Evolutionary conservation across 2,888 invertebrate species (phyloP).

Genomic region (Cryptocephalus moraei): DNA sequence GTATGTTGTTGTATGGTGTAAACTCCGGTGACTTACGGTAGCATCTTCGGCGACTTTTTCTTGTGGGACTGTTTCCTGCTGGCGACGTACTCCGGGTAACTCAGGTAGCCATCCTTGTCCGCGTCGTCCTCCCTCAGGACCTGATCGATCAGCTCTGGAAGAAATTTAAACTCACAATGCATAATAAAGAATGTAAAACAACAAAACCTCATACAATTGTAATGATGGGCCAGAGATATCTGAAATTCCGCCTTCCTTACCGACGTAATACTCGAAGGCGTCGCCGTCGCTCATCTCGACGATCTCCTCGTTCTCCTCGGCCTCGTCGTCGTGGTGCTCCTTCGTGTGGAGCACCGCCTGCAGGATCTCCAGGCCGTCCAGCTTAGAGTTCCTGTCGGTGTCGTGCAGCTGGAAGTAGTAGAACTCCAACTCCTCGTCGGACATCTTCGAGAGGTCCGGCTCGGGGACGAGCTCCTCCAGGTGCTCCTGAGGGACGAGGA

Average conservation of each 20-base stretch:
- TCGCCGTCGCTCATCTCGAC: constrained; percentile 31
- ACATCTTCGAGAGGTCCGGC: constrained; percentile 58
- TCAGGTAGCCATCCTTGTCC: constrained; percentile 77
- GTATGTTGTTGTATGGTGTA: too few relatives aligned
- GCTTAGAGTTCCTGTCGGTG: constrained; percentile 75
- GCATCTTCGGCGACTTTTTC: too few relatives aligned
- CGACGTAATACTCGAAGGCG: constrained; percentile 39
- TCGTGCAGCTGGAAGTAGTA: constrained; percentile 83
- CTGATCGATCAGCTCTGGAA: constrained; percentile 73
- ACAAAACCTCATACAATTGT: too few relatives aligned
- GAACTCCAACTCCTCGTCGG: constrained; percentile 76
- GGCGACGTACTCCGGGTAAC: constrained; percentile 66
- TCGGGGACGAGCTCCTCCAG: constrained; percentile 35
- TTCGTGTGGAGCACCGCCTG: constrained; percentile 69
- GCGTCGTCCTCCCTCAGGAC: constrained; percentile 74
- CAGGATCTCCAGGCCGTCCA: constrained; percentile 85
- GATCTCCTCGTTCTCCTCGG: constrained; percentile 27
- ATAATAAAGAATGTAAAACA: neutral
- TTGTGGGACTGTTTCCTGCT: constrained; percentile 21
- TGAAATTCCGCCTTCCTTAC: constrained; percentile 28
- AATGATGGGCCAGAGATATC: too few relatives aligned
- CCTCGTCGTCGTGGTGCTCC: constrained; percentile 44
- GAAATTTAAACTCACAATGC: constrained; percentile 3
- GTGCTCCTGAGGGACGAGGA: constrained; percentile 29
- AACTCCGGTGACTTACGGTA: too few relatives aligned